A percentile compares a stretch with the other conserved stretches of the same genome.
These are phyloP conservation scores for Congeria kusceri DNA, from an alignment of 2,888 invertebrate genomes.

Conservation along the genomic window DNA sequence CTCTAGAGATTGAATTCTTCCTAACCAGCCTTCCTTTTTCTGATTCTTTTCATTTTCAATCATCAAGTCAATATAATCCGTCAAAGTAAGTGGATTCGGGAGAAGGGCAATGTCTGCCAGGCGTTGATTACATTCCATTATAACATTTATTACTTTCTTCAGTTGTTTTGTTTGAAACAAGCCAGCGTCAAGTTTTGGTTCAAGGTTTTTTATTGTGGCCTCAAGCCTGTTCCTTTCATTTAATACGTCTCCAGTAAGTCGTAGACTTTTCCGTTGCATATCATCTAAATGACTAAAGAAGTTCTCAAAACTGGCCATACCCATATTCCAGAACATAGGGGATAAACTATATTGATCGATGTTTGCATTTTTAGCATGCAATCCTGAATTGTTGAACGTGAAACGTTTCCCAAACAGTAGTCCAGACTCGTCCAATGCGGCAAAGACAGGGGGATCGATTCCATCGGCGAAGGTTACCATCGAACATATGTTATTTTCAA, in stretches of 20 bases:
- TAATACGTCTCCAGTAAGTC: slow-evolving; percentile 55
- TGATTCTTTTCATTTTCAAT: slow-evolving; percentile 55
- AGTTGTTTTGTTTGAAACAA: slow-evolving; percentile 40
- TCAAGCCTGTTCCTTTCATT: slow-evolving; percentile 52
- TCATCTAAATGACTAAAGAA: slow-evolving; percentile 40
- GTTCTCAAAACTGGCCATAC: slow-evolving; percentile 32
- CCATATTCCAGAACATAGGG: slow-evolving; percentile 57
- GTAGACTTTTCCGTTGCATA: slow-evolving; percentile 40
- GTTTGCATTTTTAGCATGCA: slow-evolving; percentile 39
- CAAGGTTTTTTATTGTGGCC: slow-evolving; percentile 40
- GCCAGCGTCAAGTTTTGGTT: slow-evolving; percentile 47
- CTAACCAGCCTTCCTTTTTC: slow-evolving; percentile 20
- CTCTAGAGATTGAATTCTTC: not conserved
- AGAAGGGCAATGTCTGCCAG: slow-evolving; percentile 46
- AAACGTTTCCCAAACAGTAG: slow-evolving; percentile 40
- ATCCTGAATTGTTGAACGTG: slow-evolving; percentile 55
- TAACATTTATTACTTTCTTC: slow-evolving; percentile 34
- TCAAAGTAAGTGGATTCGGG: slow-evolving; percentile 42
- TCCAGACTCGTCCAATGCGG: slow-evolving; percentile 35
- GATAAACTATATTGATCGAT: slow-evolving; percentile 23
- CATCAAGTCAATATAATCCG: slow-evolving; percentile 53
- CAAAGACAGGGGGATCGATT: slow-evolving; percentile 53
- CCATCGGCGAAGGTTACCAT: slow-evolving; percentile 59
- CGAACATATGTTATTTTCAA: slow-evolving; percentile 45
- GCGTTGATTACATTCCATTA: slow-evolving; percentile 33